phyloP scores from a whole-genome alignment of 2,888 invertebrate genomes.

The Aporophyla nigra region DNA sequence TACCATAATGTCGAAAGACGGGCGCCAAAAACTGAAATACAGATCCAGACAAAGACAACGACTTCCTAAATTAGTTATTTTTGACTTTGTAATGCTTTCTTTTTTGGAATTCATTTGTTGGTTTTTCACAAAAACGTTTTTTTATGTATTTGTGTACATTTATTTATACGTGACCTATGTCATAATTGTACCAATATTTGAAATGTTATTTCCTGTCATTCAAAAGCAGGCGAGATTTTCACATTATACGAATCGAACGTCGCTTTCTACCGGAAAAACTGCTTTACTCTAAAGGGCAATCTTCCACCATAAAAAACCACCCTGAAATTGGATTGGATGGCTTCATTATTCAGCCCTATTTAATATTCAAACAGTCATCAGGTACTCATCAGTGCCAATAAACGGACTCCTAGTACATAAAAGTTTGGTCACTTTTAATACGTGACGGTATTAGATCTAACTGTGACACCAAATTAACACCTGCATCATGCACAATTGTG shows the following conservation, averaged over 20 bases:
- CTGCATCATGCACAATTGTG: constrained; percentile 68
- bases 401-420: constrained; percentile 3
- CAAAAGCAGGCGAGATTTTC: background rate
- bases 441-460: constrained; percentile 54
- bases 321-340: no score
- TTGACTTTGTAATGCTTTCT: no score
- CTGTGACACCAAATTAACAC: constrained; percentile 67
- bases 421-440: constrained; percentile 42
- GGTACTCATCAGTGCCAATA: constrained; percentile 20
- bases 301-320: background rate
- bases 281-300: background rate
- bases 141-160: no score
- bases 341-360: background rate
- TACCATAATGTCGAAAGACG: no score
- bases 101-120: no score
- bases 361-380: constrained; percentile 18
- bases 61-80: no score
- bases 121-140: no score
- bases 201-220: background rate
- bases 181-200: background rate
- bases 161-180: no score
- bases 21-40: no score
- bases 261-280: background rate
- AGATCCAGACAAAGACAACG: no score
- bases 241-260: background rate